These are phyloP conservation scores for Lichenostomus cassidix DNA, from an alignment of 2,113 vertebrate species.

Conservation along the genomic window DNA sequence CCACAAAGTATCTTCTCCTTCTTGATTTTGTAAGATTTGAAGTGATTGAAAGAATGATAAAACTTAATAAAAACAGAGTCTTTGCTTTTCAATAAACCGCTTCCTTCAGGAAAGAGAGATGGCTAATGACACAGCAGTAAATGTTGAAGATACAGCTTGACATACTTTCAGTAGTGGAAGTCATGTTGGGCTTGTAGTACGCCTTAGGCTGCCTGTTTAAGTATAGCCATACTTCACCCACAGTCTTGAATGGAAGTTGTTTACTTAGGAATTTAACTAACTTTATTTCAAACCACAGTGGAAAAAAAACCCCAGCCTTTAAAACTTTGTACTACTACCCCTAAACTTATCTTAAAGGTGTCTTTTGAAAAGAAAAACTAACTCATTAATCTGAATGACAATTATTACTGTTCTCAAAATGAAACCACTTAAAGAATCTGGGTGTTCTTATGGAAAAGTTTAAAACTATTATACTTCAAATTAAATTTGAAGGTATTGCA, in stretches of 20 bases:
- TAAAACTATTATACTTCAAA: constrained; percentile 48
- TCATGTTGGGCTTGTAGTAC: neutral
- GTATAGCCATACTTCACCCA: neutral
- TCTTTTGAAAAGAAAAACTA: constrained; percentile 37
- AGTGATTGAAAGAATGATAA: neutral
- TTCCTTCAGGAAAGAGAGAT: neutral
- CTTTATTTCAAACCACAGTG: neutral
- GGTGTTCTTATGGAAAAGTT: constrained; percentile 35
- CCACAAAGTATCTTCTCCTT: neutral
- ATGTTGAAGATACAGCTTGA: neutral
- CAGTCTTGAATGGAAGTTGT: neutral
- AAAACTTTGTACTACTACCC: neutral
- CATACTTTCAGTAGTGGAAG: neutral
- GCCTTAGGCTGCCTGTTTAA: neutral
- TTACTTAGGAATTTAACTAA: constrained; percentile 6
- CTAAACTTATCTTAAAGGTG: constrained; percentile 13
- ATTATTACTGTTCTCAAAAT: constrained; percentile 31
- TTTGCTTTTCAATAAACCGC: neutral
- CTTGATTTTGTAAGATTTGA: neutral
- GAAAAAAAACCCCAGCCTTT: neutral
- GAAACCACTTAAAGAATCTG: constrained; percentile 41
- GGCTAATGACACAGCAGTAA: neutral
- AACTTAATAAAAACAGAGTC: neutral
- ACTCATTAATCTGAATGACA: constrained; percentile 50
- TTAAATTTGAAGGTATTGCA: constrained; percentile 42